Percentiles rank a stretch among this genome's conserved stretches.
Evolutionary conservation across 2,797 vertebrate species (phyloP).

Genomic region (Sebastes baramenuke): DNA sequence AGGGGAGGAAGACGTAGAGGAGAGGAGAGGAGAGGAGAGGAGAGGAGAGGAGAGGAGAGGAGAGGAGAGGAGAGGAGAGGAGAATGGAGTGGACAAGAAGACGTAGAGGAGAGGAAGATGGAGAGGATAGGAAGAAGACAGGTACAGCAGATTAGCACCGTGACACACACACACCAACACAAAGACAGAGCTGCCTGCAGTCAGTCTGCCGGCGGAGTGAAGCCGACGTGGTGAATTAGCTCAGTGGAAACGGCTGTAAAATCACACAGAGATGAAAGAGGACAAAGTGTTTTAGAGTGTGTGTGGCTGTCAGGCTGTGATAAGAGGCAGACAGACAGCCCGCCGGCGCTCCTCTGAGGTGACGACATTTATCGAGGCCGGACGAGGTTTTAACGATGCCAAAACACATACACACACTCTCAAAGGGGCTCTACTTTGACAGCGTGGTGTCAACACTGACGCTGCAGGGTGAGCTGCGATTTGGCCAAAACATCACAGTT

Average conservation of each 20-base stretch:
- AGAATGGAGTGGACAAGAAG: too few relatives aligned
- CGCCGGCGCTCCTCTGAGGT: constrained; percentile 24
- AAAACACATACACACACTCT: constrained; percentile 7
- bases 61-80: too few relatives aligned
- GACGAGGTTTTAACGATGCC: constrained; percentile 33
- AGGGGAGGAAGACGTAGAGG: too few relatives aligned
- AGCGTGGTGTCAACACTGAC: constrained; percentile 11
- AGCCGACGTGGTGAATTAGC: constrained; percentile 54
- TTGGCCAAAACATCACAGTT: constrained; percentile 2
- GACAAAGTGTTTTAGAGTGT: constrained; percentile 18
- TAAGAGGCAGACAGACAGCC: constrained; percentile 53
- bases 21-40: neutral
- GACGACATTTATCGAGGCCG: constrained; percentile 46
- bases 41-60: too few relatives aligned
- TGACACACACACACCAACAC: constrained; percentile 1
- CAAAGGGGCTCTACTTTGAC: constrained; percentile 12
- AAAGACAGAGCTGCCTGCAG: constrained; percentile 18
- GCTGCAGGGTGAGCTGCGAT: constrained; percentile 6
- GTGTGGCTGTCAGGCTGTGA: constrained; percentile 41
- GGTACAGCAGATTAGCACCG: constrained; percentile 1
- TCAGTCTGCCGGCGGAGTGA: constrained; percentile 19
- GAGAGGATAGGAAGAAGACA: neutral
- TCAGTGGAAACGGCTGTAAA: constrained; percentile 46
- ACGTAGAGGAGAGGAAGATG: too few relatives aligned
- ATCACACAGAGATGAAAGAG: constrained; percentile 50